phyloP scores from a whole-genome alignment of 2,797 vertebrate species.

The Argyrosomus regius region DNA sequence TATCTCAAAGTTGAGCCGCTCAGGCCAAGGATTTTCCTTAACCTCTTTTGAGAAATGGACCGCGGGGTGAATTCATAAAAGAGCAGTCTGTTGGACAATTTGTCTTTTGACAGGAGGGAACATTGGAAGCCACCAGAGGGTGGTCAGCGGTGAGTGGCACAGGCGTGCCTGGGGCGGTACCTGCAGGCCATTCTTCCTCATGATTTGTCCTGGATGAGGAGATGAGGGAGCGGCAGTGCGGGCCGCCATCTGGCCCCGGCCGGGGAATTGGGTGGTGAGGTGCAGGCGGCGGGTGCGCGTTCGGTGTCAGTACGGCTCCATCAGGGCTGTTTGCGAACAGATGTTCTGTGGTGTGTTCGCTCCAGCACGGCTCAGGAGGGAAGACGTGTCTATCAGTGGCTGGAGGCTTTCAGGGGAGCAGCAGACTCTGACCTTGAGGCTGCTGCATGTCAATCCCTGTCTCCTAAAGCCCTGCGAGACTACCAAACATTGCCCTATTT shows the following conservation, averaged over 20 bases:
- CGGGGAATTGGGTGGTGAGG: constrained; percentile 93
- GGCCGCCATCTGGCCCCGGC: constrained; percentile 94
- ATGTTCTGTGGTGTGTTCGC: constrained; percentile 97
- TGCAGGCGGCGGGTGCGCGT: constrained; percentile 85
- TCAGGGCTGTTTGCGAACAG: constrained; percentile 99
- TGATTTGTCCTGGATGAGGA: constrained; percentile 85
- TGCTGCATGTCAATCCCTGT: constrained; percentile 80
- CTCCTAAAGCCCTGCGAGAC: constrained; percentile 65
- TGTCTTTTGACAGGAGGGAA: constrained; percentile 97
- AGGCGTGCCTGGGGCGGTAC: constrained; percentile 90
- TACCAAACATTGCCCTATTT: constrained; percentile 40
- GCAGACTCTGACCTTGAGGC: constrained; percentile 98
- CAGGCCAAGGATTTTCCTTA: constrained; percentile 90
- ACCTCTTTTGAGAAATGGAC: constrained; percentile 88
- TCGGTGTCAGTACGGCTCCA: constrained; percentile 95
- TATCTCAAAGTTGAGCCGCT: constrained; percentile 85
- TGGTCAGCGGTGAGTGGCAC: constrained; percentile 87
- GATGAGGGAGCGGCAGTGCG: constrained; percentile 76
- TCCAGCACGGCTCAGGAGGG: constrained; percentile 95
- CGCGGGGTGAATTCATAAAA: constrained; percentile 92
- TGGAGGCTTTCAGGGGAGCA: constrained; percentile 89
- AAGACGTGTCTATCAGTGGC: constrained; percentile 96
- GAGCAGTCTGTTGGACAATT: constrained; percentile 87
- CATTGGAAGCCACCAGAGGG: constrained; percentile 89
- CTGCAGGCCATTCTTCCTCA: constrained; percentile 89